Percentiles rank a stretch among this genome's conserved stretches.
Conservation (phyloP, 2,888 invertebrate genomes). For the Plutella xylostella region DNA sequence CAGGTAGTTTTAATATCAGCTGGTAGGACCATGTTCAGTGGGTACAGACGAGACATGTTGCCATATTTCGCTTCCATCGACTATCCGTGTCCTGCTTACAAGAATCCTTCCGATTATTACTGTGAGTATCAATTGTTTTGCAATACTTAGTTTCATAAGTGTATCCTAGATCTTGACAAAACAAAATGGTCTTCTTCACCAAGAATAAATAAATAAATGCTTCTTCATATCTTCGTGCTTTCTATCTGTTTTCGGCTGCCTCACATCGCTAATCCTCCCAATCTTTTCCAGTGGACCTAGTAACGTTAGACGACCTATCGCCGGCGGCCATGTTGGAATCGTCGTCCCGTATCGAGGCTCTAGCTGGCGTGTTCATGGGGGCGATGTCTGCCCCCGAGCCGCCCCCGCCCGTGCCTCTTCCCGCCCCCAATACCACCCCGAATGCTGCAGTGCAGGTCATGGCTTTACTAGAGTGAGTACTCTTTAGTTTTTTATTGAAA, state of each 20-base stretch:
- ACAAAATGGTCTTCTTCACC: too few relatives aligned
- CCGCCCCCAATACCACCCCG: constrained; percentile 79
- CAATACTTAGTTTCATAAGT: too few relatives aligned
- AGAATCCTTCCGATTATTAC: constrained; percentile 97
- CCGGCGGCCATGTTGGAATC: constrained; percentile 96
- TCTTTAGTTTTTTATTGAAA: too few relatives aligned
- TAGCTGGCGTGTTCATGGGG: constrained; percentile 84
- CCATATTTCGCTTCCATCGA: constrained; percentile 91
- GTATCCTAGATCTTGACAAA: too few relatives aligned
- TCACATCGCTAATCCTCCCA: too few relatives aligned
- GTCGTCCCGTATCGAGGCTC: constrained; percentile 90
- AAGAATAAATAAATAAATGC: too few relatives aligned
- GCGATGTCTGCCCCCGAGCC: constrained; percentile 69
- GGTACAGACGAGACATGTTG: constrained; percentile 89
- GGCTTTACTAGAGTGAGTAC: constrained; percentile 71
- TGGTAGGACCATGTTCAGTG: constrained; percentile 92
- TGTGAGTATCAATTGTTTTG: constrained; percentile 74
- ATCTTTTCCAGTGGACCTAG: constrained; percentile 82
- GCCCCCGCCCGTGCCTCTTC: constrained; percentile 76
- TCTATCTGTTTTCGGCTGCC: too few relatives aligned
- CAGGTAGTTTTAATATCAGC: constrained; percentile 86
- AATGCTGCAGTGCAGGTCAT: constrained; percentile 77
- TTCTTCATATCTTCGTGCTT: too few relatives aligned
- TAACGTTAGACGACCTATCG: constrained; percentile 92
- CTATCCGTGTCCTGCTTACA: constrained; percentile 95